Conservation (phyloP, 2,888 invertebrate genomes). For the Drosophila paramelanica region DNA sequence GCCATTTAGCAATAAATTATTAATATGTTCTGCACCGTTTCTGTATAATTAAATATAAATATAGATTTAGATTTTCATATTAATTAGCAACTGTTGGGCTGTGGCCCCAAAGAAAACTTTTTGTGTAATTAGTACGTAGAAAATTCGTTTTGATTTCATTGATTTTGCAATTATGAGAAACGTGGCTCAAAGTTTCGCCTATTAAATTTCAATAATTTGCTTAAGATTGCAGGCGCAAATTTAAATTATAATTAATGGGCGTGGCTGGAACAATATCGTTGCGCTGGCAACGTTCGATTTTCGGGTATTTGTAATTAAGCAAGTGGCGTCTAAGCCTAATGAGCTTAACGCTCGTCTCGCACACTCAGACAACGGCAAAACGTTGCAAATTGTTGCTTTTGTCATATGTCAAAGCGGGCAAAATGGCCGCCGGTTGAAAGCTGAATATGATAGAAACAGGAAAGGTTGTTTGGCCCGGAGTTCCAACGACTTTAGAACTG, state of each 20-base stretch:
- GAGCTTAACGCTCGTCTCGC: slow-evolving; percentile 40
- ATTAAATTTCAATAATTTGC: slow-evolving; percentile 56
- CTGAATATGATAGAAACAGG: slow-evolving; percentile 33
- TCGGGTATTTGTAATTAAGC: slow-evolving; percentile 63
- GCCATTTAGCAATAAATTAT: slow-evolving; percentile 26
- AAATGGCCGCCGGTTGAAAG: slow-evolving; percentile 56
- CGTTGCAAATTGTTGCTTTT: slow-evolving; percentile 54
- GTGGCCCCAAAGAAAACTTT: slow-evolving; percentile 25
- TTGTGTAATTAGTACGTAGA: slow-evolving; percentile 62
- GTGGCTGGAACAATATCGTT: slow-evolving; percentile 22
- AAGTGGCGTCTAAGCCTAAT: slow-evolving; percentile 48
- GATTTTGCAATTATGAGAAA: slow-evolving; percentile 72
- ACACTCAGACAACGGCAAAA: slow-evolving; percentile 2
- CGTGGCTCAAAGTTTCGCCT: slow-evolving; percentile 39
- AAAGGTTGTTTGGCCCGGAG: slow-evolving; percentile 42
- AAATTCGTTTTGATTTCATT: slow-evolving; percentile 64
- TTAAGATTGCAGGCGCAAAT: slow-evolving; percentile 7
- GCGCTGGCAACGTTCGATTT: slow-evolving; percentile 34
- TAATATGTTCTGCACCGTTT: slow-evolving; percentile 4
- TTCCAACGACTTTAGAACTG: slow-evolving; percentile 55
- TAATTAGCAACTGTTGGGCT: slow-evolving; percentile 46
- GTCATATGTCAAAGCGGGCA: slow-evolving; percentile 58
- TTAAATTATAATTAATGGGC: slow-evolving; percentile 61
- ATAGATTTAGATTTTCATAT: slow-evolving; percentile 21
- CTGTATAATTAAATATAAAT: slow-evolving; percentile 8